Conservation (phyloP, 2,888 invertebrate species). For the Tipula lateralis region DNA sequence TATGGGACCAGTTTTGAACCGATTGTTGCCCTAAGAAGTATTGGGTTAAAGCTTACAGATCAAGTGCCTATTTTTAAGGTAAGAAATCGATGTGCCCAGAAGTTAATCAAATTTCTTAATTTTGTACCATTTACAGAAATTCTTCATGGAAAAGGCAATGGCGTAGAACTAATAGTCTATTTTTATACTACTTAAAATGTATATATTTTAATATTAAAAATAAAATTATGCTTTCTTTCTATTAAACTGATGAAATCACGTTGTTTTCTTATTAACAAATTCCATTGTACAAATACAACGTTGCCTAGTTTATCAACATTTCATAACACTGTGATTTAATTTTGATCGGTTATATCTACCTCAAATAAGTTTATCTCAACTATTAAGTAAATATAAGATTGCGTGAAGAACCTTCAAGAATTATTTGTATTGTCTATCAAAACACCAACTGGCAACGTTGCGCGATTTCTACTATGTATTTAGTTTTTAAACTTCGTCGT, state of each 20-base stretch:
- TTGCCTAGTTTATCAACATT: not conserved
- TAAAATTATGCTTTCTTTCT: not conserved
- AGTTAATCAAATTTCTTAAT: conserved; percentile 26
- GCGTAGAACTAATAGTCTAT: not conserved
- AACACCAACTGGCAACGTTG: not conserved
- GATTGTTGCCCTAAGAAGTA: conserved; percentile 69
- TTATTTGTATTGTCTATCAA: too few relatives aligned
- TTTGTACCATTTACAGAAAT: conserved; percentile 32
- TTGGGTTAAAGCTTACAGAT: conserved; percentile 77
- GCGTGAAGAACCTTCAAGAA: too few relatives aligned
- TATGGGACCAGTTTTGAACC: conserved; percentile 72
- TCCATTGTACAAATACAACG: not conserved
- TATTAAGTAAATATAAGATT: too few relatives aligned
- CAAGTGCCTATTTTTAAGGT: conserved; percentile 73
- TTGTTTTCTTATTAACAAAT: not conserved
- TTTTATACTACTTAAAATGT: not conserved
- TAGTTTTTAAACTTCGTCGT: not conserved
- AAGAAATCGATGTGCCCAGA: conserved; percentile 35
- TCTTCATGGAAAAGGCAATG: conserved; percentile 35
- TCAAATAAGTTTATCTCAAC: too few relatives aligned
- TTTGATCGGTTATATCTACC: too few relatives aligned
- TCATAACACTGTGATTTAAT: too few relatives aligned
- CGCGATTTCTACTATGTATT: not conserved
- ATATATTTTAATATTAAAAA: not conserved
- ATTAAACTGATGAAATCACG: not conserved